These are phyloP conservation scores for Hypomecis atomaria DNA, from an alignment of 2,888 invertebrate genomes.

Conservation along the genomic window DNA sequence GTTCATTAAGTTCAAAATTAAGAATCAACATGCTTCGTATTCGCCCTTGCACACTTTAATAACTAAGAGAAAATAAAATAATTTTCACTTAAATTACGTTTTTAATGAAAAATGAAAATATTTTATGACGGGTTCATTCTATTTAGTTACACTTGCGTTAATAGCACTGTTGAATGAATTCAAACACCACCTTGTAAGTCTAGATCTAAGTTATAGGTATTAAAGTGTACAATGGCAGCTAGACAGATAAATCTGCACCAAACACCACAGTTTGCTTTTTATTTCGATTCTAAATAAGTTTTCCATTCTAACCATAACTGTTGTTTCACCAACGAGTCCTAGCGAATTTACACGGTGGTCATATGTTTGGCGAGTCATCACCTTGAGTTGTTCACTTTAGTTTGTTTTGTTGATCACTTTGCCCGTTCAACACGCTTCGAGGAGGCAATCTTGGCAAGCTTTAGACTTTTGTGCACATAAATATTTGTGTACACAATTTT, in stretches of 20 bases:
- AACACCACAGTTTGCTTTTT: conserved; percentile 51
- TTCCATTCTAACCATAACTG: conserved; percentile 55
- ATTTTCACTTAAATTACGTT: too few species aligned
- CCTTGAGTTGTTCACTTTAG: conserved; percentile 77
- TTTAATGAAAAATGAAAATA: too few species aligned
- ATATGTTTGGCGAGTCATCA: conserved; percentile 82
- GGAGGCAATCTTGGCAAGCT: neutral
- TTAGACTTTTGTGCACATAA: neutral
- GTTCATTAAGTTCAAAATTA: neutral
- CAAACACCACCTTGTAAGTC: too few species aligned
- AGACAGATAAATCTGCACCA: conserved; percentile 47
- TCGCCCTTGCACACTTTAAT: conserved; percentile 10
- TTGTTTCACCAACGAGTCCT: conserved; percentile 69
- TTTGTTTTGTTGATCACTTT: conserved; percentile 65
- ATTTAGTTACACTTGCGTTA: too few species aligned
- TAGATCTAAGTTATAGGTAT: neutral
- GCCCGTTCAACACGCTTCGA: conserved; percentile 39
- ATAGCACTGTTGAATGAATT: too few species aligned
- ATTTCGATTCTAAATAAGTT: conserved; percentile 46
- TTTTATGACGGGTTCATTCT: too few species aligned
- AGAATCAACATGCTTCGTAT: neutral
- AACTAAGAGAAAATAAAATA: neutral
- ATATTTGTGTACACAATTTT: too few species aligned
- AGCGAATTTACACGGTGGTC: conserved; percentile 84
- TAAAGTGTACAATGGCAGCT: conserved; percentile 9